phyloP scores from a whole-genome alignment of 2,113 vertebrate genomes.

The Oxyruncus cristatus region DNA sequence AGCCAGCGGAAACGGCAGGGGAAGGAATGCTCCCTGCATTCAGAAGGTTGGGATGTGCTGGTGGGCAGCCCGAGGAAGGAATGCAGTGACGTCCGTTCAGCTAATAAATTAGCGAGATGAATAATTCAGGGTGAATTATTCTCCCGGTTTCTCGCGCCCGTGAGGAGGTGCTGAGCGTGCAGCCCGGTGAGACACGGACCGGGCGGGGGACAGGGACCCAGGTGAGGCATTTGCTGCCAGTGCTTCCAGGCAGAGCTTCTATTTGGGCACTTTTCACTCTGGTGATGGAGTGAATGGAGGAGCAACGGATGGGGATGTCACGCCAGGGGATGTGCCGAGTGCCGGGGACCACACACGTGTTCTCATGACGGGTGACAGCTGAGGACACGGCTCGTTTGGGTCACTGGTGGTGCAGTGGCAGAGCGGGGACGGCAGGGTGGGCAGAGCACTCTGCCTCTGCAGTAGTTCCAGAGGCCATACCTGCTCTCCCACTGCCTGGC shows the following conservation, averaged over 20 bases:
- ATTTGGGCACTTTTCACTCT: background rate
- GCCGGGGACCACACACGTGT: background rate
- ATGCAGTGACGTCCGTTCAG: conserved; percentile 34
- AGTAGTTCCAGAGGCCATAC: background rate
- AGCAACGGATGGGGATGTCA: background rate
- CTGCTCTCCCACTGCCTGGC: background rate
- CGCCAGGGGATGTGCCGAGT: background rate
- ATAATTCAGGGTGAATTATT: conserved; percentile 45
- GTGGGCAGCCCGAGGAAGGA: conserved; percentile 34
- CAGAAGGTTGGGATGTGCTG: conserved; percentile 43
- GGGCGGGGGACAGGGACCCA: background rate
- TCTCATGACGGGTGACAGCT: background rate
- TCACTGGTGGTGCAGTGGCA: rapidly evolving
- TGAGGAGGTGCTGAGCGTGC: background rate
- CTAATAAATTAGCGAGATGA: conserved; percentile 36
- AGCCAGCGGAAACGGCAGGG: background rate
- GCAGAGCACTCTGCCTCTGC: background rate
- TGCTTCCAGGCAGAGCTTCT: background rate
- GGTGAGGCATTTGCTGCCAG: background rate
- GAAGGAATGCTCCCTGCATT: conserved; percentile 26
- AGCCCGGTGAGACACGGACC: background rate
- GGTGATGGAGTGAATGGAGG: rapidly evolving
- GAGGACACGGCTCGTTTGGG: rapidly evolving
- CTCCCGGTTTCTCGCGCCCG: background rate
- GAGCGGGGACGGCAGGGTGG: background rate